Evolutionary conservation across 2,797 vertebrate species (phyloP), one percentile per base, ranked within the genome.

Genomic region (Gadopsis marmoratus): DNA sequence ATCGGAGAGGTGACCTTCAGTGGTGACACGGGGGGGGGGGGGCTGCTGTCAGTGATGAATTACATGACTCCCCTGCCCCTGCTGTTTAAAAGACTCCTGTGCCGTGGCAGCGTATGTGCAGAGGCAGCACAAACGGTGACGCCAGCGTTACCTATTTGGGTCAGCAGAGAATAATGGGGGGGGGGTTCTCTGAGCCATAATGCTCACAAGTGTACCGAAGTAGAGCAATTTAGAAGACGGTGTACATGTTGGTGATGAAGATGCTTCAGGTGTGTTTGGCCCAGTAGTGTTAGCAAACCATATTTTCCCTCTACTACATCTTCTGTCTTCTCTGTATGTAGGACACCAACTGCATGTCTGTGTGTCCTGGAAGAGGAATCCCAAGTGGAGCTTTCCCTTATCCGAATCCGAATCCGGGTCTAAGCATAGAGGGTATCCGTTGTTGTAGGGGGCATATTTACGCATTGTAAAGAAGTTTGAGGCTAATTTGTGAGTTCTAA

Each of bases 41-140:
- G 8, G 12, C 79, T 23, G 66, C 82, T 84, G 87, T 91, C 93
- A 89, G 83, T 92, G 92, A 95, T 95, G 71, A 91, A 95, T 95
- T 90, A 86, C 83, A 50, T 1, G 31, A 79, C 79, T 85, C 74
- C 72, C 73, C 81, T 64, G 74, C 74, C 72, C 73, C 81, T 64
- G 74, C 73, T 77, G 86, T 86, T 91, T 83, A 80, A 89, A 91
- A 76, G 87, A 76, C 86, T 70, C 65, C 81, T 41, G 79, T 76
- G 86, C 78, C 23, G 71, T 77, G 75, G 84, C 70, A 79, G 80
- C 8, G 70, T 70, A 79, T 73, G 71, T 80, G 86, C 83, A 71
- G 76, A 91, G 82, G 87, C 85, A 88, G 88, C 90, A 92, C 74
- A 89, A 87, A 86, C 69, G 86, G 60, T 87, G 86, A 86, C 48